phyloP scores from a whole-genome alignment of 2,888 invertebrate species.

The Drosophila parthenogenetica region DNA sequence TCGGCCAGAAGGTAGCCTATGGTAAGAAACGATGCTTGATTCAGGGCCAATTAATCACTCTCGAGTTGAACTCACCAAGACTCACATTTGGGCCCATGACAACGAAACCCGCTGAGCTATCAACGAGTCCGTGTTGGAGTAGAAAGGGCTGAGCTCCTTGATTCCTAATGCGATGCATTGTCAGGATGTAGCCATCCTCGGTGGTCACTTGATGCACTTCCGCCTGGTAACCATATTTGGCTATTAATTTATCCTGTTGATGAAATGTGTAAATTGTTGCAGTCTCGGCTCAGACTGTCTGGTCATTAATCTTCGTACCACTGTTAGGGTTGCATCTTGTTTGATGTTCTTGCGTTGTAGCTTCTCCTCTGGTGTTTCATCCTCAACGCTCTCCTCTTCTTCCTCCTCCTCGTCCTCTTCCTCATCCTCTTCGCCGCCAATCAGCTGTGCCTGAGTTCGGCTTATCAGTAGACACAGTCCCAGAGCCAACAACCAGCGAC shows the following conservation, averaged over 20 bases:
- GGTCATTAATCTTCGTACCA: constrained; percentile 77
- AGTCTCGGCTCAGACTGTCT: background rate
- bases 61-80: constrained; percentile 79
- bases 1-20: constrained; percentile 86
- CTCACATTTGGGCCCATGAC: constrained; percentile 89
- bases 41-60: constrained; percentile 63
- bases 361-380: constrained; percentile 80
- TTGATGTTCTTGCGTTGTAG: constrained; percentile 80
- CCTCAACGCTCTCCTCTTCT: constrained; percentile 82
- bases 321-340: constrained; percentile 81
- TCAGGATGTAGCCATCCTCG: constrained; percentile 91
- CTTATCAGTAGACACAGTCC: constrained; percentile 59
- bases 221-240: constrained; percentile 88
- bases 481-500: constrained; percentile 53
- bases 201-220: constrained; percentile 89
- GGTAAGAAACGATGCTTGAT: constrained; percentile 10
- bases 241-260: constrained; percentile 86
- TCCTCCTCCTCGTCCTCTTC: constrained; percentile 82
- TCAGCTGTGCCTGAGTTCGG: constrained; percentile 67
- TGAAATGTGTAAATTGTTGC: constrained; percentile 54
- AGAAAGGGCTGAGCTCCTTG: constrained; percentile 87
- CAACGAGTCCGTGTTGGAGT: constrained; percentile 90
- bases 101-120: constrained; percentile 91
- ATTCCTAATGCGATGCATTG: constrained; percentile 90
- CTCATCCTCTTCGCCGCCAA: constrained; percentile 82